A percentile compares a stretch with the other conserved stretches of the same genome.
Evolutionary conservation across 2,888 invertebrate species (phyloP).

Genomic region (Drosophila borealis): DNA sequence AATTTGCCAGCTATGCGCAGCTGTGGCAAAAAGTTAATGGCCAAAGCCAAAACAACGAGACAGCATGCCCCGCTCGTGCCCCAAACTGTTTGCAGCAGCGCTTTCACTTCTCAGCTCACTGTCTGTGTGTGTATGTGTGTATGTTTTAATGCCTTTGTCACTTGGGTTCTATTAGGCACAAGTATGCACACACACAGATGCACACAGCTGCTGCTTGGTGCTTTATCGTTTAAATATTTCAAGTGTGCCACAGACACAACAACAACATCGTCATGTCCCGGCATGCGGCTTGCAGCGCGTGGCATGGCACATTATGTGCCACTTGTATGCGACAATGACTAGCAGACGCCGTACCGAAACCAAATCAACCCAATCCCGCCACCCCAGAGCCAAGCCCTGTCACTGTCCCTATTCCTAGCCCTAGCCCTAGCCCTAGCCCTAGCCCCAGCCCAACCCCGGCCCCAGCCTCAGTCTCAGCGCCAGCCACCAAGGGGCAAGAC

Average conservation of each 20-base stretch:
- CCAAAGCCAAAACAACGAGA: conserved; percentile 47
- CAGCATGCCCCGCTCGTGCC: neutral
- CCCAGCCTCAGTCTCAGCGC: too few relatives aligned
- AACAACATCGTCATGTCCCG: conserved; percentile 50
- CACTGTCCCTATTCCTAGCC: too few relatives aligned
- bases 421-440: too few relatives aligned
- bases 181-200: conserved; percentile 33
- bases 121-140: conserved; percentile 8
- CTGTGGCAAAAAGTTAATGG: conserved; percentile 72
- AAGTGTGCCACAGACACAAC: conserved; percentile 59
- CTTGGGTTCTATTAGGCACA: conserved; percentile 79
- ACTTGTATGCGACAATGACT: conserved; percentile 72
- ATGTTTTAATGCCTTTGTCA: conserved; percentile 63
- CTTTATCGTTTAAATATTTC: conserved; percentile 76
- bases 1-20: conserved; percentile 66
- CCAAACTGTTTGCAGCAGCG: neutral
- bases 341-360: conserved; percentile 28
- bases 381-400: neutral
- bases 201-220: conserved; percentile 36
- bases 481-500: conserved; percentile 37
- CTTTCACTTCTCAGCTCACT: neutral
- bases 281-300: conserved; percentile 48
- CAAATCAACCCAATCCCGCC: neutral
- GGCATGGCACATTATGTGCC: conserved; percentile 64
- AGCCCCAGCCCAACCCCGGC: too few relatives aligned